Evolutionary conservation across 2,797 vertebrate genomes (phyloP), one percentile per base, ranked within the genome.

Genomic region (Schizopygopsis malacanthus): DNA sequence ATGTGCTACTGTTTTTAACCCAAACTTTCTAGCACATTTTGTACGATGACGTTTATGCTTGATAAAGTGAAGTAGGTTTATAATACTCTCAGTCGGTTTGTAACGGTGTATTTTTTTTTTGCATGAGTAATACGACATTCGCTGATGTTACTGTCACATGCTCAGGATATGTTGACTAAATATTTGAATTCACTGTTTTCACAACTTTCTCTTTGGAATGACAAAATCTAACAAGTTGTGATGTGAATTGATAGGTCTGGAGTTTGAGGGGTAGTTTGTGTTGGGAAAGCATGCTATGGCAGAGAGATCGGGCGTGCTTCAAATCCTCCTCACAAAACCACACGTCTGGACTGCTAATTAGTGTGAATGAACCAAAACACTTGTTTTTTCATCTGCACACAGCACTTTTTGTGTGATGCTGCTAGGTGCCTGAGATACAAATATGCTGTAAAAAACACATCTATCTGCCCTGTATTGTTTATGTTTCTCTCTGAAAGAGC

Each of bases 261-360:
- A 52, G 28, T 85, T 73, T 73, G 78, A 65, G 22, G 28, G 15
- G 43, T 56, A 80, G 84, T 61, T 63, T 81, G 56, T 50, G 54
- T 80, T 20, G 22, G 28, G 54, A 85, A 81, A 81, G 81, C 69
- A 73, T 80, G 78, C 52, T 22, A 70, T 25, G 22, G 83, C 11
- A 28, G 39, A 80, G 65, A 80, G 20, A 80, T 79, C 25, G 52
- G 75, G 63, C 65, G 22, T 72, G 77, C 54, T 80, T 85, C 84
- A 81, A 81, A 81, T 85, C 67, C 41, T 81, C 56, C 69, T 80
- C 54, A 39, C 20, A 8, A 73, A 81, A 81, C 4, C 54, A 50
- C 67, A 63, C 28, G 78, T 28, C 78, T 65, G 28, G 78, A 85
- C 77, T 85, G 84, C 41, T 85, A 81, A 85, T 85, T 73, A 73